Evolutionary conservation across 2,797 vertebrate species (phyloP), one percentile per base, ranked within the genome.

Genomic region (Mallotus villosus): DNA sequence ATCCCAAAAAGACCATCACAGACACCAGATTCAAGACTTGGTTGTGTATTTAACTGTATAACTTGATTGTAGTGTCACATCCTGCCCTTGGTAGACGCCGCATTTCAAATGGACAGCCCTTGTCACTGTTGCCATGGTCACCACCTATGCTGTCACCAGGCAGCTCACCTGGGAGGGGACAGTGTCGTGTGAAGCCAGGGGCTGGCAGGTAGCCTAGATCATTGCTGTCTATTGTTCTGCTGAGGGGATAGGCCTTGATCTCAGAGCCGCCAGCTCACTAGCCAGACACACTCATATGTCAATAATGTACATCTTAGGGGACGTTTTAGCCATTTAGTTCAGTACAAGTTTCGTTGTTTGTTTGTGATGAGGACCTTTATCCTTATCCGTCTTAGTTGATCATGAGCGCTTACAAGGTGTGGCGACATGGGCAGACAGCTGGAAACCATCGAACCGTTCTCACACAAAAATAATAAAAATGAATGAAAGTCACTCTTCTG

Each of bases 61-160:
- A n/a, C 4, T 57, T 17, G 3, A 68, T 34, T 22, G 25, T 34
- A 21, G 17, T 41, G 46, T 77, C 77, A n/a, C 64, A 72, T 70
- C 60, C 73, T 67, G 34, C 51, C 49, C 29, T 25, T 17, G 66
- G 59, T 34, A 68, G 60, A 63, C 19, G 8, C 61, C 63, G 49
- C 53, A 34, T 74, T 80, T 67, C 60, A 81, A 86, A 66, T 66
- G 66, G 34, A 41, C 46, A 70, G 64, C 49, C 22, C 46, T 71
- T 63, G 63, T 84, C 76, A 46, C 59, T 21, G 79, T 83, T 80
- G 71, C 82, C 70, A 77, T 84, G 66, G 81, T 78, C 61, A 75
- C 79, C 51, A 72, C 29, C 67, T 68, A 72, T 70, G 70, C 64
- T 71, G 80, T 85, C 17, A 17, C 72, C 71, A 73, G 62, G 75